Conservation (phyloP, 1,140 invertebrate species). For the Anagrus nilaparvatae region DNA sequence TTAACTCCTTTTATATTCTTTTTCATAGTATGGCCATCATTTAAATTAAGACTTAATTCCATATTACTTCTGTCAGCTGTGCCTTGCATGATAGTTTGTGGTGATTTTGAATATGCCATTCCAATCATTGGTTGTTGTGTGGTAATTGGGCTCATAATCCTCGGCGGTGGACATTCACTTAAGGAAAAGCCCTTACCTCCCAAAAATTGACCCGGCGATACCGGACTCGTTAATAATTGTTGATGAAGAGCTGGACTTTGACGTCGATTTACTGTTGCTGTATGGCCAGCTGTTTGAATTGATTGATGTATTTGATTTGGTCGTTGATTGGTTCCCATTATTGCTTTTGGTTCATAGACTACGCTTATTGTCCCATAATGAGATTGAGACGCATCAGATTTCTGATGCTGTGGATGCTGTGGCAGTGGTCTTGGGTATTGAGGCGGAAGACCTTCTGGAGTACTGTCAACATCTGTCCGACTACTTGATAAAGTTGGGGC, state of each 20-base stretch:
- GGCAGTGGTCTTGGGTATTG: constrained; percentile 12
- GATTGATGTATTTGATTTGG: no score
- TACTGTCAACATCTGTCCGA: constrained; percentile 17
- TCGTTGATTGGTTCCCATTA: no score
- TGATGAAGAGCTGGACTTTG: constrained; percentile 15
- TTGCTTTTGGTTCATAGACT: not conserved
- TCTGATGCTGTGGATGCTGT: not conserved
- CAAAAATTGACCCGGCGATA: constrained; percentile 28
- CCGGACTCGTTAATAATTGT: constrained; percentile 19
- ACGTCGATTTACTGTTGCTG: constrained; percentile 9
- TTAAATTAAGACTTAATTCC: constrained; percentile 33
- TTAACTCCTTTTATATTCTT: constrained; percentile 40
- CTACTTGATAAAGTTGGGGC: constrained; percentile 12
- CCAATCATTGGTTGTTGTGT: not conserved
- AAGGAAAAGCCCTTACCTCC: constrained; percentile 32
- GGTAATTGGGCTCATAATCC: constrained; percentile 16
- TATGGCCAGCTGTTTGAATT: no score
- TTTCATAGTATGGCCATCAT: constrained; percentile 25
- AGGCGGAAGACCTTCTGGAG: constrained; percentile 11
- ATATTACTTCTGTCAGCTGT: constrained; percentile 31
- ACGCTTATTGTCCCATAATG: constrained; percentile 11
- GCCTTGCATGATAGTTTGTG: not conserved
- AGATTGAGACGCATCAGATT: not conserved
- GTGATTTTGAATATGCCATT: not conserved
- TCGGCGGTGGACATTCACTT: constrained; percentile 17